A percentile compares a stretch with the other conserved stretches of the same genome.
phyloP scores from a whole-genome alignment of 2,113 vertebrate species.

The Proterorhinus semilunaris region DNA sequence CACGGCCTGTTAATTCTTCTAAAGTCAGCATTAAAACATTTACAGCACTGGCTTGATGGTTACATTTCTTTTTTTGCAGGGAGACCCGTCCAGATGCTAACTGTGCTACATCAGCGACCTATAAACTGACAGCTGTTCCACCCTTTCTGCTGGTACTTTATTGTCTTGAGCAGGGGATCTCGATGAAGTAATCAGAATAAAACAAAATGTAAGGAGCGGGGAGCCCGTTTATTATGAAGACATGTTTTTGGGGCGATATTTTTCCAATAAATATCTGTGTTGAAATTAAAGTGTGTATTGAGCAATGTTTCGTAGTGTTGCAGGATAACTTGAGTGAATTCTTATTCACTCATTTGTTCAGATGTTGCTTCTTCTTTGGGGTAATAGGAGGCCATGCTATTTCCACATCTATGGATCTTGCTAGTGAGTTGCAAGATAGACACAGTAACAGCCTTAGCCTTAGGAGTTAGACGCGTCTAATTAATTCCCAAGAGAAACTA shows the following conservation, averaged over 20 bases:
- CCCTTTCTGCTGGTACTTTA: constrained; percentile 10
- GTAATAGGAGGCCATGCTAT: not conserved
- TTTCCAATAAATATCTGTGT: too few species aligned
- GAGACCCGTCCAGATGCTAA: constrained; percentile 15
- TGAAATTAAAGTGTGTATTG: too few species aligned
- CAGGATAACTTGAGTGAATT: not conserved
- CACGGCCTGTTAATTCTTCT: not conserved
- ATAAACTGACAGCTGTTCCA: constrained; percentile 30
- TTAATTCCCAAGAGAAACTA: not conserved
- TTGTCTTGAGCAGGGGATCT: not conserved
- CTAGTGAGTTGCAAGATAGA: not conserved
- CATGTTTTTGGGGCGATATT: too few species aligned
- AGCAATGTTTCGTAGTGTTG: not conserved
- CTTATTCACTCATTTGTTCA: not conserved
- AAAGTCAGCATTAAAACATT: constrained; percentile 20
- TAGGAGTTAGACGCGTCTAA: not conserved
- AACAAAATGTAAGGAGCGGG: not conserved
- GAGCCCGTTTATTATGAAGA: not conserved
- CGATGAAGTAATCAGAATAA: constrained; percentile 7
- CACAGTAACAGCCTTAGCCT: not conserved
- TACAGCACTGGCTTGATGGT: not conserved
- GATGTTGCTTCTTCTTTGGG: not conserved
- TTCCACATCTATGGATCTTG: not conserved
- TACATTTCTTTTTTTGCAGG: constrained; percentile 10
- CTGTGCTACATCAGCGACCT: constrained; percentile 8